Evolutionary conservation across 2,888 invertebrate species (phyloP).

Genomic region (Liposcelis brunnea): DNA sequence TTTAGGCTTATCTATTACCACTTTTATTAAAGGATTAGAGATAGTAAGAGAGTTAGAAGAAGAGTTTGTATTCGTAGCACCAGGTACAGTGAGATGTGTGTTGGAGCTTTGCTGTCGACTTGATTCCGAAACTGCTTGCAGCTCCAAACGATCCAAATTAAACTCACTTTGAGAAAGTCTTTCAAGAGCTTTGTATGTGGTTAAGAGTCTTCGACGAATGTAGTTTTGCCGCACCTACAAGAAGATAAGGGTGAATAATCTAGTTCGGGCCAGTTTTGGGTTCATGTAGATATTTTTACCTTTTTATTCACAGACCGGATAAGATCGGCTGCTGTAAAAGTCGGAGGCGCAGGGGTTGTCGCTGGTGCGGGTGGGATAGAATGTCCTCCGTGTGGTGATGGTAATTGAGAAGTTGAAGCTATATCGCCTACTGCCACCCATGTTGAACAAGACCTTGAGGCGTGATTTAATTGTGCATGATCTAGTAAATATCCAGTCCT

Average conservation of each 20-base stretch:
- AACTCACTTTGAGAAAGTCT: constrained; percentile 72
- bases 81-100: constrained; percentile 27
- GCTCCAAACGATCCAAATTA: constrained; percentile 56
- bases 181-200: constrained; percentile 65
- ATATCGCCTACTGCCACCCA: constrained; percentile 74
- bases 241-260: constrained; percentile 12
- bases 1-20: background rate
- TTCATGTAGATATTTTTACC: too few relatives aligned
- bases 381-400: constrained; percentile 58
- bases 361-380: constrained; percentile 23
- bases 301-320: constrained; percentile 66
- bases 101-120: constrained; percentile 22
- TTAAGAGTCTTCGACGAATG: constrained; percentile 55
- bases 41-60: too few relatives aligned
- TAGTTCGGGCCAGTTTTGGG: too few relatives aligned
- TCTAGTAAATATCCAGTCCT: constrained; percentile 32
- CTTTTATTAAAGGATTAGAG: too few relatives aligned
- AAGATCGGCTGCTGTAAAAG: constrained; percentile 46
- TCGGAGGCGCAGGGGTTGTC: constrained; percentile 31
- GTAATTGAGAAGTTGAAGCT: constrained; percentile 58
- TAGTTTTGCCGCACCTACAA: constrained; percentile 59
- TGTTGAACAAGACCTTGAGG: constrained; percentile 61
- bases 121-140: constrained; percentile 30
- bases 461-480: constrained; percentile 39
- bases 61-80: too few relatives aligned